Evolutionary conservation across 1,140 invertebrate species (phyloP).

Genomic region (Tetramorium alpestre): DNA sequence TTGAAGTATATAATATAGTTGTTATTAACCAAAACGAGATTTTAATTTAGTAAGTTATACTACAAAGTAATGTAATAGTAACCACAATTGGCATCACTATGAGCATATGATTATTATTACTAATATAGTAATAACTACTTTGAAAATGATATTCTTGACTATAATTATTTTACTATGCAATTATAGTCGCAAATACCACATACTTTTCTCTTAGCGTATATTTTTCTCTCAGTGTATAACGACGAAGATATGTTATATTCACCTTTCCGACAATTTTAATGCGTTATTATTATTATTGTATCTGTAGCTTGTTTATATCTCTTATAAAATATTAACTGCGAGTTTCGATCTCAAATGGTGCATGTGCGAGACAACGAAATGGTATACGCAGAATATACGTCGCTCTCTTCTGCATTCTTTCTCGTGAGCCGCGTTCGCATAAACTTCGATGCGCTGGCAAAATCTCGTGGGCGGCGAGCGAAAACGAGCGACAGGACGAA

Average conservation of each 20-base stretch:
- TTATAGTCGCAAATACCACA: too few species aligned
- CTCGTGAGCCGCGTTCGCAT: neutral
- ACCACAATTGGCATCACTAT: too few species aligned
- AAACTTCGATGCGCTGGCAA: constrained; percentile 17
- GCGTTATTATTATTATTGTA: neutral
- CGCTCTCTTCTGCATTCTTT: constrained; percentile 19
- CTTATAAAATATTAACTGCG: neutral
- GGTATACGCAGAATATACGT: neutral
- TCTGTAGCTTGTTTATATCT: neutral
- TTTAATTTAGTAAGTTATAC: too few species aligned
- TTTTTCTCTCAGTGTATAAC: too few species aligned
- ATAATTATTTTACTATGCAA: too few species aligned
- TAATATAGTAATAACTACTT: too few species aligned
- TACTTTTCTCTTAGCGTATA: too few species aligned
- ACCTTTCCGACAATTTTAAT: neutral
- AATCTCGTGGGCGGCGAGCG: neutral
- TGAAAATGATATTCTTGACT: too few species aligned
- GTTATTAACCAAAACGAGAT: too few species aligned
- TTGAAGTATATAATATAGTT: too few species aligned
- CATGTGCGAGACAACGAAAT: neutral
- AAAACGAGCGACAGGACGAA: constrained; percentile 43
- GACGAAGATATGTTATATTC: neutral
- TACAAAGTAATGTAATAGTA: too few species aligned
- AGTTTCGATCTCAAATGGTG: neutral
- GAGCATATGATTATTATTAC: too few species aligned